Evolutionary conservation across 2,797 vertebrate genomes (phyloP).

Genomic region (Mormyrops boulengeri): DNA sequence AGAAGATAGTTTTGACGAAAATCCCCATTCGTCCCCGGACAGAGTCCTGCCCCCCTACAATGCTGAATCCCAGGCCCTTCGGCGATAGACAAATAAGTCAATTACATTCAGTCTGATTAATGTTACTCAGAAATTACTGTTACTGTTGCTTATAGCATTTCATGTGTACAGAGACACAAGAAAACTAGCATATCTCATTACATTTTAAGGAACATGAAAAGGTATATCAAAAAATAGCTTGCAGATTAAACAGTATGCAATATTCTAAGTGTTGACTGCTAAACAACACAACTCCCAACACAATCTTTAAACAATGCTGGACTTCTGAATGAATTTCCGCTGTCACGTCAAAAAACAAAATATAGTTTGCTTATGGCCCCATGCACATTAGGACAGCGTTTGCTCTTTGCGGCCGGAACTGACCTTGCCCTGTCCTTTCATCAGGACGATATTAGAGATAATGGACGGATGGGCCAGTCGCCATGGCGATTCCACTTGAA

Average conservation of each 20-base stretch:
- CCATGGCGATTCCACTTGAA: conserved; percentile 95
- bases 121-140: not conserved
- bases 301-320: not conserved
- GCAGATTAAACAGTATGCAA: not conserved
- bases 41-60: conserved; percentile 92
- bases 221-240: not conserved
- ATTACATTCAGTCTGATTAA: not conserved
- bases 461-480: conserved; percentile 91
- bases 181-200: not conserved
- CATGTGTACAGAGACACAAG: not conserved
- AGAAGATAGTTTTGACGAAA: conserved; percentile 95
- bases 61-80: conserved; percentile 91
- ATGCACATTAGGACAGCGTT: not conserved
- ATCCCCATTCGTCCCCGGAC: conserved; percentile 92
- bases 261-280: not conserved
- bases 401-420: conserved; percentile 38
- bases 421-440: conserved; percentile 98
- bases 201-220: not conserved
- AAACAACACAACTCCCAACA: not conserved
- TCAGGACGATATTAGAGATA: conserved; percentile 93
- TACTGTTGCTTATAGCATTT: not conserved
- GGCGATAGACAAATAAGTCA: not conserved
- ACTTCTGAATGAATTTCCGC: not conserved
- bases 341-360: not conserved
- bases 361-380: not conserved